Evolutionary conservation across 2,113 vertebrate species (phyloP), one percentile per base, ranked within the genome.

Genomic region (Coptodon bakossiorum): DNA sequence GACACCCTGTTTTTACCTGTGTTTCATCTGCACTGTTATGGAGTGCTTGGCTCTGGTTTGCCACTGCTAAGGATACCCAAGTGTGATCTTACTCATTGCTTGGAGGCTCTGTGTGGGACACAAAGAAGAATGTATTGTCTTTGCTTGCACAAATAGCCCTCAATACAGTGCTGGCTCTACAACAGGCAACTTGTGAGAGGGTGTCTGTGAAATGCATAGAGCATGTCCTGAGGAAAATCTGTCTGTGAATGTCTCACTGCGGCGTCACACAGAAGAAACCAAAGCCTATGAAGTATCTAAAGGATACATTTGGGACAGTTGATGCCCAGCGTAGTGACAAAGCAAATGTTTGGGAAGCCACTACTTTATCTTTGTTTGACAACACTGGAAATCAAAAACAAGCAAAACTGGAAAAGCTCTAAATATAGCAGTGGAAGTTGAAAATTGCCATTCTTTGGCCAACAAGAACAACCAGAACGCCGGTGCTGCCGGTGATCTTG

Each of bases 401-500:
- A 50, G 71, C 24, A n/a, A 73, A 83, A 19, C 16, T 14, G 43
- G 61, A 80, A 82, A 57, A 56, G 38, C 12, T 59, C 9, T 27
- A 54, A 80, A 40, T 80, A 66, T 40, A 34, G 53, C 12, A 84
- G 38, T 56, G 45, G 34, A 76, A 82, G 57, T 66, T 85, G 54
- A 79, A 63, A 82, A 83, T 78, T 56, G 80, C 22, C 27, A 29
- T 80, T 8, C 76, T 88, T 80, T 48, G 40, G 48, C 59, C 53
- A 89, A 68, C 29, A 6, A 86, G 63, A 90, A 88, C 57, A 88
- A 54, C 71, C 38, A 27, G 22, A 63, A 52, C 4, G 6, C 53
- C 45, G 53, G 82, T 82, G 80, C 78, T 82, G 76, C 80, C 83
- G 53, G 86, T 91, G 93, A 94, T 93, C 91, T 94, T 94, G 93